Base-by-base conservation (phyloP, 2,113 vertebrate species). In the Macrotus californicus region DNA sequence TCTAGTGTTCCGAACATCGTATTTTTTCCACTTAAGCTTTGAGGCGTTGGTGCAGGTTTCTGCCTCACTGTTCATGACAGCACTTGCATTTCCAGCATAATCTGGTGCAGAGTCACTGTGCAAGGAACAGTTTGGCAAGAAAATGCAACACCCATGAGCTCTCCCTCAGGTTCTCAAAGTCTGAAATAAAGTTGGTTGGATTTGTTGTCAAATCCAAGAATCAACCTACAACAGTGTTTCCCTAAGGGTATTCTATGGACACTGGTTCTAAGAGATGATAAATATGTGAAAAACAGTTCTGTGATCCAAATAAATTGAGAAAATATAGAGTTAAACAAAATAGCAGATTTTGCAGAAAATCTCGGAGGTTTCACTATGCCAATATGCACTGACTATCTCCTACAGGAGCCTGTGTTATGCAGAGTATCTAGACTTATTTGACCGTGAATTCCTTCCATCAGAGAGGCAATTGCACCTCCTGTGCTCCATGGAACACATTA, bases 161-260 rank as follows among this genome's bases (percentile, higher is more conserved):
- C 59, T 90, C 88, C 22, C 72, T 52, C 81, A 73, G 82, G 88
- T 72, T 93, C 67, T 85, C 52, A 89, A 87, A 50, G 59, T 85
- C 84, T 88, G 46, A 95, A 90, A 80, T 67, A 72, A 90, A 94
- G 61, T 86, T 94, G 95, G 93, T 86, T 96, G 72, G 85, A 96
- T 96, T 96, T 85, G 67, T 88, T 94, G 61, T 85, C 91, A 94
- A 94, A 87, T 81, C 72, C 48, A 46, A 88, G 70, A 31, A 76
- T 69, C n/a, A 48, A 8, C 41, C 46, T n/a, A 61, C 8, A 50
- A 50, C 6, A 36, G 64, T 54, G 59, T 82, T 84, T 93, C 73
- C 89, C 89, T 67, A 77, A 95, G 72, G 82, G 10, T 82, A 84
- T 70, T 39, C 48, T 31, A 8, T 3, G 50, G 34, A 88, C 3